A percentile compares a stretch with the other conserved stretches of the same genome.
phyloP scores from a whole-genome alignment of 2,113 vertebrate species.

The Nycticebus coucang region DNA sequence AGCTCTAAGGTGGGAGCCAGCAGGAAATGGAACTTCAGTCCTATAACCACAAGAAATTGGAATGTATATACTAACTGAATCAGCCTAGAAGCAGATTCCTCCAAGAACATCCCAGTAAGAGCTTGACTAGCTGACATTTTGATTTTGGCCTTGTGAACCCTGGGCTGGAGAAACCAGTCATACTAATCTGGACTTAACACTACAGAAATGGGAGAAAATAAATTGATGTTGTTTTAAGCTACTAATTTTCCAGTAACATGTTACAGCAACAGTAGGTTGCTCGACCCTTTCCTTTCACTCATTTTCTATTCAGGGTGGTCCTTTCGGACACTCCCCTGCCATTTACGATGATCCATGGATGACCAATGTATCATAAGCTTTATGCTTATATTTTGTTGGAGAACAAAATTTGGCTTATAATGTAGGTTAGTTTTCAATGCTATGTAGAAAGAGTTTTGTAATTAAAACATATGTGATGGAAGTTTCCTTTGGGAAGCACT shows the following conservation, averaged over 20 bases:
- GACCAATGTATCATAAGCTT: background rate
- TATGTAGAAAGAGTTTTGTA: background rate
- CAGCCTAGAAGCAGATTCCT: background rate
- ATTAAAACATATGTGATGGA: background rate
- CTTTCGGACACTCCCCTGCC: background rate
- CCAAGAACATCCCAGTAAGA: background rate
- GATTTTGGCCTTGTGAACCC: background rate
- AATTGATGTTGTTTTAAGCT: background rate
- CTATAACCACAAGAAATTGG: background rate
- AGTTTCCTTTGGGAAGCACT: background rate
- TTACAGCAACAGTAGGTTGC: background rate
- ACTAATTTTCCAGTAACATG: background rate
- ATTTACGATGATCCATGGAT: background rate
- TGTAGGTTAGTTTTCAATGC: too few species aligned
- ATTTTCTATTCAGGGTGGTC: background rate
- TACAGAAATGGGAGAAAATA: background rate
- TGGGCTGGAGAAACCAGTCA: background rate
- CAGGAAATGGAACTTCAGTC: background rate
- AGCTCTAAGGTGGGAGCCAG: background rate
- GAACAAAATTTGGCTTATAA: background rate
- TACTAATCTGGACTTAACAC: accelerated
- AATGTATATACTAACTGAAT: background rate
- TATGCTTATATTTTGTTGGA: conserved; percentile 13
- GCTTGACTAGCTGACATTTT: background rate
- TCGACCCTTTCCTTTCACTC: background rate